Base-by-base conservation (phyloP, 2,797 vertebrate genomes). In the Arctocebus calabarensis region DNA sequence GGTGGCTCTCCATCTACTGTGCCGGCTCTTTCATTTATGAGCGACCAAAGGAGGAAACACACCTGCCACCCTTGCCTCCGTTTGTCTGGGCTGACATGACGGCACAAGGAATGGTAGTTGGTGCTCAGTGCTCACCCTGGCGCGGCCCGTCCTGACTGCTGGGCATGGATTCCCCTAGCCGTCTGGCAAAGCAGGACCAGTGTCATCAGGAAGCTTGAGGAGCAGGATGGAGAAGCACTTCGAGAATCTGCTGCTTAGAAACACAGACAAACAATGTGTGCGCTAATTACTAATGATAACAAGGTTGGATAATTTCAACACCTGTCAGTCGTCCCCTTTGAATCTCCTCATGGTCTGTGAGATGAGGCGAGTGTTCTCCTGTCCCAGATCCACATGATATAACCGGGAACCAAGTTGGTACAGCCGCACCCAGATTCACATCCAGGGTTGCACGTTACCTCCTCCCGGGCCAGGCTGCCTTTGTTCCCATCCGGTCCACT, bases 181-280 rank as follows among this genome's bases (percentile, higher is more conserved):
- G 40, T 37, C 77, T 91, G 34, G 66, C 81, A 89, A 66, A 86
- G 92, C 87, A 52, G 81, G 91, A 55, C 75, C 14, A 32, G 29
- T 37, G 87, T 84, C 83, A 93, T 57, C 92, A 90, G 88, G 70
- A 83, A 70, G 40, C 45, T 82, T 7, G 19, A 84, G 55, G 91
- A 93, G 74, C 13, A 6, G 59, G 78, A 73, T 37, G 12, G 52
- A 29, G 64, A 81, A 34, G 61, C 57, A 52, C 78, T 70, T 79
- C 81, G 66, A 4, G 27, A 64, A 70, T 93, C 90, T 55, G 90
- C 84, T 85, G 94, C 95, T 91, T 96, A 82, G 96, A 94, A 94
- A 94, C 96, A 84, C 95, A 96, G 95, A 94, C 96, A 94, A 96
- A 96, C 64, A 93, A n/a, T 0, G 27, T 40, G 48, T 9, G 68